Evolutionary conservation across 2,888 invertebrate genomes (phyloP).

Genomic region (Cheilosia vernalis): DNA sequence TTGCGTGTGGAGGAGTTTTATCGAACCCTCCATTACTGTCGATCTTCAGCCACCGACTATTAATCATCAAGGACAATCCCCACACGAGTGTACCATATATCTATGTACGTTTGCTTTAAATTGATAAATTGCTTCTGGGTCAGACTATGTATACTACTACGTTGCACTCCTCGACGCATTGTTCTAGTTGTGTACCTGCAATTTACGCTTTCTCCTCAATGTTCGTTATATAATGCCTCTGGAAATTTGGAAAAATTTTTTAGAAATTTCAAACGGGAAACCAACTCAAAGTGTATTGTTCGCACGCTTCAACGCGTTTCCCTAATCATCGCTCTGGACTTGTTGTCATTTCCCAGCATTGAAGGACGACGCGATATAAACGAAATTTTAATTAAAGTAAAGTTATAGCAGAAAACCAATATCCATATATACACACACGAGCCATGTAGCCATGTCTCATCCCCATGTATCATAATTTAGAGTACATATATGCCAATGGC

Average conservation of each 20-base stretch:
- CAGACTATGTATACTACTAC: no score
- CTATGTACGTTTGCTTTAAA: no score
- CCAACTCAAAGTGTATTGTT: background rate
- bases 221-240: no score
- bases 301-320: background rate
- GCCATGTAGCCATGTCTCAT: conserved; percentile 4
- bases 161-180: no score
- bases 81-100: no score
- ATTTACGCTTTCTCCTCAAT: no score
- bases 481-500: conserved; percentile 44
- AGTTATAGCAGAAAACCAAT: conserved; percentile 47
- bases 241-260: background rate
- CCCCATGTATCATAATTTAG: conserved; percentile 47
- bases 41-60: no score
- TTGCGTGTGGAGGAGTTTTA: no score
- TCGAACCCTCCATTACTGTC: no score
- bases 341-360: conserved; percentile 16
- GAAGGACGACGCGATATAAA: conserved; percentile 29
- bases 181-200: no score
- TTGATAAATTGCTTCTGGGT: no score
- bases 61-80: no score
- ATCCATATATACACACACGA: conserved; percentile 13
- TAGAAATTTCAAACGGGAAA: background rate
- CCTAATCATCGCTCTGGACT: background rate
- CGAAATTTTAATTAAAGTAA: conserved; percentile 29